Conservation (phyloP, 2,888 invertebrate genomes). For the Lepidonotus clava region DNA sequence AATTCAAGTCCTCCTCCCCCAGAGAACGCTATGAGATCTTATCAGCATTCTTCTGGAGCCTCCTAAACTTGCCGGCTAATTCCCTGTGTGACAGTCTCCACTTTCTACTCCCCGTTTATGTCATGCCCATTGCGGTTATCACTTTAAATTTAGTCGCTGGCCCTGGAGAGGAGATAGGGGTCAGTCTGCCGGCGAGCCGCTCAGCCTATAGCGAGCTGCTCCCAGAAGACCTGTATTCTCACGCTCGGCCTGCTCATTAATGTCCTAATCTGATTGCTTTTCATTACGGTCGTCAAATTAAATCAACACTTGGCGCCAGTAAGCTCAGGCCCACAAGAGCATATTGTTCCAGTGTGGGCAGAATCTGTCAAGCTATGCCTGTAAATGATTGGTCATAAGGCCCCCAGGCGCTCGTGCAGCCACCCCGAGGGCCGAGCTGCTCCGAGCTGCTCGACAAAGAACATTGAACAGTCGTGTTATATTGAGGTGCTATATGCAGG, state of each 20-base stretch:
- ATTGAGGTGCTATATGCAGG: no score
- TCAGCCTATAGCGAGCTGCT: neutral
- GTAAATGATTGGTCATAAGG: neutral
- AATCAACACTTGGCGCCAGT: slow-evolving; percentile 13
- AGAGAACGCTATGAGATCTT: no score
- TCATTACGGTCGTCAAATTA: slow-evolving; percentile 24
- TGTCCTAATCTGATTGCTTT: slow-evolving; percentile 23
- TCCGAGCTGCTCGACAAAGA: neutral
- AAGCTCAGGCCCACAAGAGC: neutral
- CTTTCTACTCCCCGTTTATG: no score
- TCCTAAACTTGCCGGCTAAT: no score
- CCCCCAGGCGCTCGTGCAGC: neutral
- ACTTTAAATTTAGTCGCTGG: no score
- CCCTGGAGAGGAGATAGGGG: no score
- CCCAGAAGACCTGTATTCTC: neutral
- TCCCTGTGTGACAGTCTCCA: no score
- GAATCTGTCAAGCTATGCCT: neutral
- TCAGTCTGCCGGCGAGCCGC: neutral
- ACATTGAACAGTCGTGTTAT: no score
- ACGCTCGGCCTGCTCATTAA: neutral
- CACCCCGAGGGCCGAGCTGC: neutral
- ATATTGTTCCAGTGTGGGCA: neutral
- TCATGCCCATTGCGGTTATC: no score
- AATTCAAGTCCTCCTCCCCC: no score
- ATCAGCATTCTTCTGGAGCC: no score